Percentiles rank a stretch among this genome's conserved stretches.
phyloP scores from a whole-genome alignment of 2,113 vertebrate genomes.

The Ranitomeya imitator region DNA sequence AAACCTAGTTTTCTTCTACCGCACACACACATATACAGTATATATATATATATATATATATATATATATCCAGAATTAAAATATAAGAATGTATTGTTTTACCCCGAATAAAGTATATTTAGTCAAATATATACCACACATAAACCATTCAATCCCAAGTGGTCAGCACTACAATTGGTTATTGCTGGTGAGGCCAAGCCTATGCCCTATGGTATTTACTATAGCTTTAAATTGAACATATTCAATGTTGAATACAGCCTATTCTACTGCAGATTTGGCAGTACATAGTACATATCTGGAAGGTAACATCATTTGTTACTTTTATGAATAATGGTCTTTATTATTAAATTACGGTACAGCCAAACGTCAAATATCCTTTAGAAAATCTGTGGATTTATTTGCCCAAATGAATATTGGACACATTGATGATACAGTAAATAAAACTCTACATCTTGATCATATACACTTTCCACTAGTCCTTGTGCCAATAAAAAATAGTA shows the following conservation, averaged over 20 bases:
- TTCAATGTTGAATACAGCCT: not conserved
- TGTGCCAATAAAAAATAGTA: not conserved
- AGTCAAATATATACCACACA: not conserved
- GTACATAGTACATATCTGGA: slow-evolving; percentile 8
- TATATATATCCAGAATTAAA: not conserved
- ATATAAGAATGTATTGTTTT: not conserved
- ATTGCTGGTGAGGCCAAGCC: not conserved
- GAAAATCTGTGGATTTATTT: not conserved
- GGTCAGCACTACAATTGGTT: not conserved
- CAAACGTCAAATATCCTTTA: not conserved
- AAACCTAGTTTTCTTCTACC: slow-evolving; percentile 15
- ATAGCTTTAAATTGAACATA: not conserved
- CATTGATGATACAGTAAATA: not conserved
- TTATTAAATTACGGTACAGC: not conserved
- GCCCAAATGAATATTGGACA: not conserved
- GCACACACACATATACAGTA: not conserved
- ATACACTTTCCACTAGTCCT: not conserved
- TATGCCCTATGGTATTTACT: not conserved
- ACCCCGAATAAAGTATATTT: not conserved
- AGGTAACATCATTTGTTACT: slow-evolving; percentile 23
- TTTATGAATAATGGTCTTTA: slow-evolving; percentile 28
- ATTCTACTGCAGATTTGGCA: not conserved
- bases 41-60: slow-evolving; percentile 13
- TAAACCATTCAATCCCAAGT: not conserved
- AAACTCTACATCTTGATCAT: not conserved